Conservation (phyloP, 2,797 vertebrate species). For the Scolopax rusticola region DNA sequence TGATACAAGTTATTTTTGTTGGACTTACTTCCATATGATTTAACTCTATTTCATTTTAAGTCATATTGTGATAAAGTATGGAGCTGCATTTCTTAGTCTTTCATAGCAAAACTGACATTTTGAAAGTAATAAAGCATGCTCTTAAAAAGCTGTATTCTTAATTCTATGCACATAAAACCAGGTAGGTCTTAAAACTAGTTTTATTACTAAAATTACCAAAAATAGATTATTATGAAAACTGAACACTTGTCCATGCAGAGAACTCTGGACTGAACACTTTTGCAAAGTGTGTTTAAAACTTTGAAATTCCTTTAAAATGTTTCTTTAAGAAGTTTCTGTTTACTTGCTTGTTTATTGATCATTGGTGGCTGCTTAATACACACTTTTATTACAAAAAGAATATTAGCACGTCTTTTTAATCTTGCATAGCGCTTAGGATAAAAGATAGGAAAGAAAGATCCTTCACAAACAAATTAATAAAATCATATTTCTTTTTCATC, state of each 20-base stretch:
- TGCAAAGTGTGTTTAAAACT: background rate
- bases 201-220: background rate
- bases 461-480: conserved; percentile 51
- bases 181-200: background rate
- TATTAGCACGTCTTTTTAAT: conserved; percentile 26
- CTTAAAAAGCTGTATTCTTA: background rate
- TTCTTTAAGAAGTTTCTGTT: background rate
- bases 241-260: background rate
- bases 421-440: conserved; percentile 6
- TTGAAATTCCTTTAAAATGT: background rate
- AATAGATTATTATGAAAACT: background rate
- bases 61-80: background rate
- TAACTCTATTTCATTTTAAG: background rate
- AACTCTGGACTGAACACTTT: background rate
- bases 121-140: background rate
- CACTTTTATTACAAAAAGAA: conserved; percentile 19
- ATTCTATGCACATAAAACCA: background rate
- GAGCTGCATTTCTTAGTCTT: background rate
- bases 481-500: conserved; percentile 58
- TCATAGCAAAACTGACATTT: background rate
- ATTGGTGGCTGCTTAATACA: background rate
- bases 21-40: background rate
- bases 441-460: conserved; percentile 34
- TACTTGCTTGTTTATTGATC: conserved; percentile 26
- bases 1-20: background rate